phyloP scores from a whole-genome alignment of 2,888 invertebrate genomes.

The Emmelina monodactyla region DNA sequence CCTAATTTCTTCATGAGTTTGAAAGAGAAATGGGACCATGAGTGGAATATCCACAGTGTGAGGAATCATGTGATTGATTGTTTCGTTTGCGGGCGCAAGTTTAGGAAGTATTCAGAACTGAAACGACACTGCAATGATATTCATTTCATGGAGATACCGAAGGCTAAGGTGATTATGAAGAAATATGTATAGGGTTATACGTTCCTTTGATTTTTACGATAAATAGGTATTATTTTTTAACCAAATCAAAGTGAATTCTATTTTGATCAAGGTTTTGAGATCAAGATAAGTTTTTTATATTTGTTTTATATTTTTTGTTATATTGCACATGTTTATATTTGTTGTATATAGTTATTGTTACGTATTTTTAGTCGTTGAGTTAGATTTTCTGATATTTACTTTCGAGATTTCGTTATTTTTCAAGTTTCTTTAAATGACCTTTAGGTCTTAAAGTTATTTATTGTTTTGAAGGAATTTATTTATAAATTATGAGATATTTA shows the following conservation, averaged over 20 bases:
- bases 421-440: no score
- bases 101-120: slow-evolving; percentile 46
- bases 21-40: slow-evolving; percentile 58
- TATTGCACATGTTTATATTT: neutral
- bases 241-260: no score
- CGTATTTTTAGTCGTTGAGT: no score
- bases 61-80: slow-evolving; percentile 52
- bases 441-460: no score
- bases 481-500: no score
- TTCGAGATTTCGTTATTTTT: no score
- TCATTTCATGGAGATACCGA: slow-evolving; percentile 34
- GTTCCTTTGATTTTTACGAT: no score
- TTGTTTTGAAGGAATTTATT: no score
- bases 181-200: slow-evolving; percentile 14
- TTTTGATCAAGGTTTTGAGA: no score
- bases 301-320: neutral
- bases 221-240: no score
- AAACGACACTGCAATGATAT: slow-evolving; percentile 35
- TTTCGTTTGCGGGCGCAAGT: slow-evolving; percentile 38
- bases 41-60: slow-evolving; percentile 48
- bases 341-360: neutral
- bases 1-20: slow-evolving; percentile 30
- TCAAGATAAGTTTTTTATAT: neutral
- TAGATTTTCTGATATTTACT: no score
- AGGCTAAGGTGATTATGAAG: slow-evolving; percentile 31